Conservation (phyloP, 2,113 vertebrate genomes). For the Otocyon megalotis region DNA sequence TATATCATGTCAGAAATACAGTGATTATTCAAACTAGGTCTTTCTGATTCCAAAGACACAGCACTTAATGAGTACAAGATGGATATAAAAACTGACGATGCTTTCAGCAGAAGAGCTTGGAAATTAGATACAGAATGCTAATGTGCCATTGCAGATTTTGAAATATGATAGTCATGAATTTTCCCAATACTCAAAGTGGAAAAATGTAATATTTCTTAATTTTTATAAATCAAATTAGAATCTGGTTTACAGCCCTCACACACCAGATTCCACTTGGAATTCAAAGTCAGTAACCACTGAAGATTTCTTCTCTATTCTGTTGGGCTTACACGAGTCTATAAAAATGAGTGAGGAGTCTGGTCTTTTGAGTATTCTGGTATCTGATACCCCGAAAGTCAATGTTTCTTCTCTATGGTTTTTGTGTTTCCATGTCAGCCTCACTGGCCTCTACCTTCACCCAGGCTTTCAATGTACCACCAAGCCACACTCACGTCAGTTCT, state of each 20-base stretch:
- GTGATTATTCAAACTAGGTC: conserved; percentile 16
- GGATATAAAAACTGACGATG: conserved; percentile 11
- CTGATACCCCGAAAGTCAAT: background rate
- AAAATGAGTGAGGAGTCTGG: background rate
- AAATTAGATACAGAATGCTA: conserved; percentile 34
- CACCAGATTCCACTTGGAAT: background rate
- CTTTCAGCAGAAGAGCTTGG: conserved; percentile 48
- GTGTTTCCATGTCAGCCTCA: background rate
- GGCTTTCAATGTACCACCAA: background rate
- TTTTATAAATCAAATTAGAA: conserved; percentile 57
- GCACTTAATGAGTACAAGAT: conserved; percentile 26
- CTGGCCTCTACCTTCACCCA: background rate
- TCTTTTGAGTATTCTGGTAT: background rate
- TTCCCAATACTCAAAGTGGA: background rate
- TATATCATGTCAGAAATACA: background rate
- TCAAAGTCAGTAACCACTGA: background rate
- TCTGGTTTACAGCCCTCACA: background rate
- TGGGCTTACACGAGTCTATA: background rate
- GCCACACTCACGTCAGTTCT: fast-evolving
- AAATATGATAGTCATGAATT: conserved; percentile 42
- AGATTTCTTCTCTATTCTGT: background rate
- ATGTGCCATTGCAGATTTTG: background rate
- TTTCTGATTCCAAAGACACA: background rate
- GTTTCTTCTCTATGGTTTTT: background rate
- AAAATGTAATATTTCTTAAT: conserved; percentile 43